Percentiles rank a stretch among this genome's conserved stretches.
Evolutionary conservation across 2,113 vertebrate species (phyloP).

Genomic region (Poecile atricapillus): DNA sequence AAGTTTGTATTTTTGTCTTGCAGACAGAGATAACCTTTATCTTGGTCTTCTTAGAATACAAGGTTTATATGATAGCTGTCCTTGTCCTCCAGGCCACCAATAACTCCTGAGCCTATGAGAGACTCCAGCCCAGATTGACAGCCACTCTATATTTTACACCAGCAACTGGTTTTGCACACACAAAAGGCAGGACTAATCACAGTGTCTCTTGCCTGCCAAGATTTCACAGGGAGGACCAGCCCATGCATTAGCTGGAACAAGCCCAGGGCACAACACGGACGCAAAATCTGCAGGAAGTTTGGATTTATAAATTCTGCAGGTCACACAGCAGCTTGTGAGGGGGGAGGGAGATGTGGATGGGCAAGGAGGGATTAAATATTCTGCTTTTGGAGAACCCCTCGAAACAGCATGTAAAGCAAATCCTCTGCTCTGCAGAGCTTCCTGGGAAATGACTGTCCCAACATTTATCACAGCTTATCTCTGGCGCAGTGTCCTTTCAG

Average conservation of each 20-base stretch:
- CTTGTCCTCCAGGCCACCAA: not conserved
- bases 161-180: rapidly evolving
- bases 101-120: not conserved
- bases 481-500: rapidly evolving
- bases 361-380: not conserved
- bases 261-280: rapidly evolving
- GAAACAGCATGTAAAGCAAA: not conserved
- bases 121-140: not conserved
- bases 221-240: rapidly evolving
- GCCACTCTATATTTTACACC: not conserved
- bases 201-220: not conserved
- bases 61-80: not conserved
- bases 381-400: not conserved
- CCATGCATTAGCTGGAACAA: not conserved
- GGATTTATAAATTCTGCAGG: not conserved
- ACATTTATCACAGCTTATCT: not conserved
- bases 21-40: not conserved
- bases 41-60: not conserved
- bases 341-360: rapidly evolving
- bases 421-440: not conserved
- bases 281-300: not conserved
- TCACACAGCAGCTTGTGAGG: not conserved
- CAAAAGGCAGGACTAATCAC: not conserved
- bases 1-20: not conserved
- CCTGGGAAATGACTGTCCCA: not conserved